Conservation (phyloP, 2,888 invertebrate species). For the Microctonus hyperodae region DNA sequence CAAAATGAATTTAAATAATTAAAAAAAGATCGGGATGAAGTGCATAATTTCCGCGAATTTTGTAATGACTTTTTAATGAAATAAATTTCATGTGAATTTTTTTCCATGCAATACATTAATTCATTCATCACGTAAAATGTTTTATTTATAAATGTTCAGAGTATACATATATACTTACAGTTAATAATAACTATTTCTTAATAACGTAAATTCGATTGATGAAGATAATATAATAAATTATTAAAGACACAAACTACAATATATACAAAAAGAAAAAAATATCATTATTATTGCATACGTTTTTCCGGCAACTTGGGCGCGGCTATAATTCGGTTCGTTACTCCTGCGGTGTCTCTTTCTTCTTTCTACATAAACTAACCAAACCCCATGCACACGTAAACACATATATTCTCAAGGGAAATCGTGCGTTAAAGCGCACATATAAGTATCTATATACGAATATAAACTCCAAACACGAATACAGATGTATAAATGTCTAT, state of each 20-base stretch:
- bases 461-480: neutral
- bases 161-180: too few relatives aligned
- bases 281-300: slow-evolving; percentile 14
- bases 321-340: slow-evolving; percentile 30
- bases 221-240: slow-evolving; percentile 6
- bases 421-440: neutral
- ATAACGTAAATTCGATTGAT: too few relatives aligned
- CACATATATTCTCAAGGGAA: neutral
- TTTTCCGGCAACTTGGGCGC: slow-evolving; percentile 18
- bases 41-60: neutral
- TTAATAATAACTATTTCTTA: too few relatives aligned
- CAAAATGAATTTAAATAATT: neutral
- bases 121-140: neutral
- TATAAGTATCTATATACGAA: neutral
- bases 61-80: slow-evolving; percentile 13
- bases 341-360: neutral
- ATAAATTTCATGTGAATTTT: neutral
- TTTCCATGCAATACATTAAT: neutral
- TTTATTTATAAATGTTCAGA: neutral
- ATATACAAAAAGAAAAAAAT: neutral
- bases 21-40: neutral
- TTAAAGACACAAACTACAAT: neutral
- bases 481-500: too few relatives aligned
- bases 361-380: neutral
- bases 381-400: neutral